Evolutionary conservation across 2,797 vertebrate species (phyloP).

Genomic region (Enteromius afrohamiltoni): DNA sequence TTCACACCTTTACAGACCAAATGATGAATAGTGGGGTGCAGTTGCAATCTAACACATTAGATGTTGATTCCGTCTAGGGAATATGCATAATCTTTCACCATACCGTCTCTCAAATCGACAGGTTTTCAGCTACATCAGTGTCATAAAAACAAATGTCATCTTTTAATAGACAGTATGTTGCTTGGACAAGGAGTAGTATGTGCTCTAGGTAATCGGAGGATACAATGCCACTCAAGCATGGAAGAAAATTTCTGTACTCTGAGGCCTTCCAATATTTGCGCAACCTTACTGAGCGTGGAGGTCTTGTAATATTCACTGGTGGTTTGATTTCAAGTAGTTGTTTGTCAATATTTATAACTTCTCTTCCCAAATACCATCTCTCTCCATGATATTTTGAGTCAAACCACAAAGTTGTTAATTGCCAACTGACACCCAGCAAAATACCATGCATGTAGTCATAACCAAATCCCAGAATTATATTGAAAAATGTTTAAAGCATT

Average conservation of each 20-base stretch:
- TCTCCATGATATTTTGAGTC: too few relatives aligned
- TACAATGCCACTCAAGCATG: slow-evolving; percentile 15
- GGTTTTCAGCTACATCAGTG: neutral
- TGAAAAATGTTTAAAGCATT: too few relatives aligned
- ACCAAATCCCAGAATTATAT: too few relatives aligned
- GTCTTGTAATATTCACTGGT: slow-evolving; percentile 36
- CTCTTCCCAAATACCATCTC: too few relatives aligned
- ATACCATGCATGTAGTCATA: too few relatives aligned
- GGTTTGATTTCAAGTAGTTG: slow-evolving; percentile 25
- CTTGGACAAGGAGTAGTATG: slow-evolving; percentile 31
- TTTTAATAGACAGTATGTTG: slow-evolving; percentile 23
- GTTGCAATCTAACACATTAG: too few relatives aligned
- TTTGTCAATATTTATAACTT: slow-evolving; percentile 30
- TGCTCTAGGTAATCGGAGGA: slow-evolving; percentile 11
- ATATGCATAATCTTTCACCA: too few relatives aligned
- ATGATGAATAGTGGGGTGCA: too few relatives aligned
- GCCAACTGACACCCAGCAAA: too few relatives aligned
- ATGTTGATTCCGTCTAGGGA: too few relatives aligned
- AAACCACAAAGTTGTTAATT: too few relatives aligned
- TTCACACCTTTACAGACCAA: too few relatives aligned
- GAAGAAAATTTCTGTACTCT: slow-evolving; percentile 9
- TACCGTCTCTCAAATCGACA: neutral
- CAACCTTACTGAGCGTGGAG: slow-evolving; percentile 23
- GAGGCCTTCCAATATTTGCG: slow-evolving; percentile 25
- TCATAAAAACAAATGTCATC: slow-evolving; percentile 5